Conservation (phyloP, 2,888 invertebrate species). For the Oxyteleia sp. region DNA sequence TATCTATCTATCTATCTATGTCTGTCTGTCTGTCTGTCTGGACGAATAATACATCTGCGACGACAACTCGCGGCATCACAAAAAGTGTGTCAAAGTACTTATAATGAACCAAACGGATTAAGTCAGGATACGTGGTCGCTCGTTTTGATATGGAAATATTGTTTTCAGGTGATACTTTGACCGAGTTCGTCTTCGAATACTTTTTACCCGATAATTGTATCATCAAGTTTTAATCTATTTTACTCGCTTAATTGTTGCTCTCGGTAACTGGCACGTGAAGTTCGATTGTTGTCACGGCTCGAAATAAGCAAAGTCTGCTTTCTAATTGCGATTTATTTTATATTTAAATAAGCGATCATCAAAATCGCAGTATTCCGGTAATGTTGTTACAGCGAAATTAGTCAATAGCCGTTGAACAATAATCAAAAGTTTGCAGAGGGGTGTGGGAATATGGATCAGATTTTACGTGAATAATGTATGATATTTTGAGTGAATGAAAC, state of each 20-base stretch:
- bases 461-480: background rate
- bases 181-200: conserved; percentile 2
- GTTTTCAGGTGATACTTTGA: conserved; percentile 9
- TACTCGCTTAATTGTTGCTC: background rate
- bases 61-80: conserved; percentile 17
- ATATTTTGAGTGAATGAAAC: background rate
- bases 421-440: background rate
- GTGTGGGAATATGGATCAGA: background rate
- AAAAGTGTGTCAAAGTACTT: conserved; percentile 57
- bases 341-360: background rate
- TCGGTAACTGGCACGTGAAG: background rate
- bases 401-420: background rate
- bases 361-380: background rate
- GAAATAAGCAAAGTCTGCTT: background rate
- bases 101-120: conserved; percentile 44
- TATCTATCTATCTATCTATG: conserved; percentile 34
- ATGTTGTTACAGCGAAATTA: background rate
- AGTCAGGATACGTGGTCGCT: conserved; percentile 10
- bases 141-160: conserved; percentile 33
- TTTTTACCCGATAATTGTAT: conserved; percentile 1
- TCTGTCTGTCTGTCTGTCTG: too few relatives aligned
- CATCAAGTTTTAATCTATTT: conserved; percentile 4
- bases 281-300: background rate
- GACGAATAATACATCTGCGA: conserved; percentile 39
- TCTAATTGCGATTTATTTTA: background rate